Conservation (phyloP, 2,113 vertebrate species). For the Dryoscopus gambensis region DNA sequence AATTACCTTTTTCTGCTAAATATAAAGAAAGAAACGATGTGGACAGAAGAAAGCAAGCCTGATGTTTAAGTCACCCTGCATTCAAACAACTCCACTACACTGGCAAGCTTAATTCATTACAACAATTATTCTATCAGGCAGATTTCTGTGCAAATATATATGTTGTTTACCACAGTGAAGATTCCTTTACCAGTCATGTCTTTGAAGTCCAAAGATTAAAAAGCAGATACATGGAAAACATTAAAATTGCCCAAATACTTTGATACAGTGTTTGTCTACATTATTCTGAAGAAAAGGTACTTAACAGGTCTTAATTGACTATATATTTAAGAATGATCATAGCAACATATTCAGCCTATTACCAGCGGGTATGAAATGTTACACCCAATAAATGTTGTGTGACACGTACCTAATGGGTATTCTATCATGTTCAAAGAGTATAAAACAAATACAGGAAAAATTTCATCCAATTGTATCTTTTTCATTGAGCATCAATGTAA, state of each 20-base stretch:
- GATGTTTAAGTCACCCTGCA: constrained; percentile 16
- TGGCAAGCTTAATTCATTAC: constrained; percentile 64
- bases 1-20: neutral
- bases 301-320: constrained; percentile 60
- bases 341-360: constrained; percentile 50
- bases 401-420: constrained; percentile 61
- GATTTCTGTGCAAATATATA: constrained; percentile 68
- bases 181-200: constrained; percentile 45
- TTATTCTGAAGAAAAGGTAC: constrained; percentile 44
- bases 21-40: neutral
- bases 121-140: constrained; percentile 61
- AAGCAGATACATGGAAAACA: constrained; percentile 33
- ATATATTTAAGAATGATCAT: constrained; percentile 66
- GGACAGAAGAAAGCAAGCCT: constrained; percentile 20
- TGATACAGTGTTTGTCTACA: constrained; percentile 49
- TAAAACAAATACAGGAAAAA: constrained; percentile 70
- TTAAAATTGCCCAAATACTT: constrained; percentile 52
- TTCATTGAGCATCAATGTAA: constrained; percentile 64
- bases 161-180: constrained; percentile 39
- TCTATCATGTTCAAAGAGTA: constrained; percentile 68
- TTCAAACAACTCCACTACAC: neutral
- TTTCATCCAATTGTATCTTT: constrained; percentile 64
- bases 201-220: constrained; percentile 52
- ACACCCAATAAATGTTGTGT: constrained; percentile 69
- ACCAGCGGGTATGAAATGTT: constrained; percentile 58